Base-by-base conservation (phyloP, 2,888 invertebrate species). In the Xestobium rufovillosum region DNA sequence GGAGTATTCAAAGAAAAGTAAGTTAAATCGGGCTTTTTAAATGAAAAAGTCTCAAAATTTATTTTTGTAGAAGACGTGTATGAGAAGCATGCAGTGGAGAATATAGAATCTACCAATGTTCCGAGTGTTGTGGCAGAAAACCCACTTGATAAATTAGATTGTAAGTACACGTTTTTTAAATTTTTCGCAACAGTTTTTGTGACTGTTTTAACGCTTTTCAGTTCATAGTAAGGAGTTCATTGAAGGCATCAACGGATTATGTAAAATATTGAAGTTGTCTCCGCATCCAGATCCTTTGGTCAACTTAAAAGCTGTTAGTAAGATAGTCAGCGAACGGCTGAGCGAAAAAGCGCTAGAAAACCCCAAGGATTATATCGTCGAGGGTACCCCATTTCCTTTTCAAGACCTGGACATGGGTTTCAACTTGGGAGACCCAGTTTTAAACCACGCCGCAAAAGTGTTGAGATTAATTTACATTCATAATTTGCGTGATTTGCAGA, bases 401-500 rank as follows among this genome's bases (percentile, higher is more conserved):
- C 72, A 79, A 56, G 74, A 81, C 48, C 71, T 75, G 37, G 75
- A 78, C 52, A 63, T 80, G 29, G 80, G 82, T 25, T 77, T 79
- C 54, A 76, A 78, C 41, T 68, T 76, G 44, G 73, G 75, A 15
- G 83, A 86, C 57, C 61, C 69, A 2, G 69, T 71, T 6, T 55
- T 85, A 26, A 80, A 82, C 45, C 73, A 78, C 50, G 82, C 85
- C 2, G 82, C 83, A 1, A 84, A 86, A 62, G 76, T 87, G 35
- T 66, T 92, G 36, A 72, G 85, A 27, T 69, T 91, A 26, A 67
- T 92, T 12, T 89, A 89, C 61, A 80, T 94, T 43, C 81, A 84
- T 53, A 86, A 91, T 59, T 68, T 94, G 11, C 69, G 91, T 53
- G 76, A 83, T 44, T 72, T 97, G 32, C 97, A 98, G 63, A 95